phyloP scores from a whole-genome alignment of 2,888 invertebrate genomes.

The Dynastes hyllus region DNA sequence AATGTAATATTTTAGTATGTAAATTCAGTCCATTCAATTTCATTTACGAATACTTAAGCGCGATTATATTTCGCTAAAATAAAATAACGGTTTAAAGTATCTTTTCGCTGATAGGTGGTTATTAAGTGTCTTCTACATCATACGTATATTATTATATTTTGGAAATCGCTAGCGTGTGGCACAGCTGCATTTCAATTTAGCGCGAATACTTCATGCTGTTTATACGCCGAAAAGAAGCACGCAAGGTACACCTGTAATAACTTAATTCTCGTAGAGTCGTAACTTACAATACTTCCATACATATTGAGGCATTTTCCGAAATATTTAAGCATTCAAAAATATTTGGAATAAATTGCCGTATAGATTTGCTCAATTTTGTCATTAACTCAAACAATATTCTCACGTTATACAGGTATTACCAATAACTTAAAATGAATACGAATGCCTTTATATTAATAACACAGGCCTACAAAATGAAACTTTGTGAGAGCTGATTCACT shows the following conservation, averaged over 20 bases:
- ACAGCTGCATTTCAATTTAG: slow-evolving; percentile 11
- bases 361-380: too few relatives aligned
- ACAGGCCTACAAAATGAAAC: too few relatives aligned
- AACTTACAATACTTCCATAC: not conserved
- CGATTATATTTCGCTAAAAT: slow-evolving; percentile 28
- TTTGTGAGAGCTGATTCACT: too few relatives aligned
- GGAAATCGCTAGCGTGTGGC: slow-evolving; percentile 7
- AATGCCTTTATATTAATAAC: too few relatives aligned
- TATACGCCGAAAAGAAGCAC: not conserved
- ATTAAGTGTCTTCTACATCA: slow-evolving; percentile 12
- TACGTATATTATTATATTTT: slow-evolving; percentile 24
- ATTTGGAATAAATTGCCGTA: too few relatives aligned
- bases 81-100: slow-evolving; percentile 14
- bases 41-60: slow-evolving; percentile 17
- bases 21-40: slow-evolving; percentile 17
- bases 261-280: not conserved
- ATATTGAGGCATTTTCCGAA: not conserved
- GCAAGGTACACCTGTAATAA: slow-evolving; percentile 1
- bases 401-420: too few relatives aligned
- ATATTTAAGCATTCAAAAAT: too few relatives aligned
- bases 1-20: slow-evolving; percentile 21
- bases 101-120: not conserved
- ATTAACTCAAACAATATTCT: too few relatives aligned
- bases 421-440: too few relatives aligned
- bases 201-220: not conserved